Evolutionary conservation across 2,113 vertebrate species (phyloP).

Genomic region (Heloderma charlesbogerti): DNA sequence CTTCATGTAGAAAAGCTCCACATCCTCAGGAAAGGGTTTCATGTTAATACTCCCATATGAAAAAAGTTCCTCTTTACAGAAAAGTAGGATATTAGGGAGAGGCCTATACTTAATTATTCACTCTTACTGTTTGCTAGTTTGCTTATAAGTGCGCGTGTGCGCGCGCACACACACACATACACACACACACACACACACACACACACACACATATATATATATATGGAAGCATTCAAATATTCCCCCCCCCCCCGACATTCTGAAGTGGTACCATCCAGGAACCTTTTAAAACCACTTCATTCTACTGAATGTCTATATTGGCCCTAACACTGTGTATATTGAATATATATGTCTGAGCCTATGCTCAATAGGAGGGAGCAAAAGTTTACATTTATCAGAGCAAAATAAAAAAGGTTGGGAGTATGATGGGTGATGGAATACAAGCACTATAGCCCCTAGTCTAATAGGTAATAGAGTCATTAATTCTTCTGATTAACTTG

Average conservation of each 20-base stretch:
- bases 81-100: background rate
- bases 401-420: conserved; percentile 52
- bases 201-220: no score
- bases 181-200: no score
- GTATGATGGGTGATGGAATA: conserved; percentile 56
- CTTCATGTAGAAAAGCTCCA: no score
- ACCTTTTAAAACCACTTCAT: background rate
- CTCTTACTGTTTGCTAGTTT: background rate
- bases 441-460: conserved; percentile 65
- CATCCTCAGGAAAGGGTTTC: background rate
- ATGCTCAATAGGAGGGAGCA: conserved; percentile 48
- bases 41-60: background rate
- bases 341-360: conserved; percentile 13
- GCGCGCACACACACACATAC: no score
- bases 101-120: background rate
- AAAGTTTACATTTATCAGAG: conserved; percentile 70
- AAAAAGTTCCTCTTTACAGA: background rate
- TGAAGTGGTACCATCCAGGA: background rate
- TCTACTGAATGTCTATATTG: background rate
- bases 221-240: background rate
- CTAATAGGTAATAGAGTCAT: conserved; percentile 83
- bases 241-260: background rate
- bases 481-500: conserved; percentile 88
- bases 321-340: background rate
- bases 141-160: background rate